A percentile compares a stretch with the other conserved stretches of the same genome.
Conservation (phyloP, 2,888 invertebrate genomes). For the Orthosia incerta region DNA sequence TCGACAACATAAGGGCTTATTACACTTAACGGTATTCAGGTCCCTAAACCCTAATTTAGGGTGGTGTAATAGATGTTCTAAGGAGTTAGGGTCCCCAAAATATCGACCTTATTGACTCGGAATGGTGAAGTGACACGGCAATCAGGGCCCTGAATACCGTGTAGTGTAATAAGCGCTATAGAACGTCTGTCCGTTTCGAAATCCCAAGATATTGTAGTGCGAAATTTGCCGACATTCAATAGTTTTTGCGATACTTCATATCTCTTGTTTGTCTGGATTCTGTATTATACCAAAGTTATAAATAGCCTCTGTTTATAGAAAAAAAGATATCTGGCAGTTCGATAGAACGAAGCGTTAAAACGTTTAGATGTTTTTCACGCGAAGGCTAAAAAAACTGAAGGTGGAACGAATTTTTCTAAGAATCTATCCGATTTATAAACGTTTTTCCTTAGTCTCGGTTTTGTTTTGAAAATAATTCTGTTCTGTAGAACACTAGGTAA, state of each 20-base stretch:
- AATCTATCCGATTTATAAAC: conserved; percentile 7
- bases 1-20: no score
- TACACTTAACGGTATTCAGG: no score
- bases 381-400: conserved; percentile 35
- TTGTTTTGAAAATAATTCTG: conserved; percentile 13
- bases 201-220: conserved; percentile 29
- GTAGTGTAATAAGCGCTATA: no score
- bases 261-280: conserved; percentile 29
- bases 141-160: no score
- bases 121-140: no score
- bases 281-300: conserved; percentile 37
- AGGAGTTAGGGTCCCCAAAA: no score
- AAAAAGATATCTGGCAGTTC: conserved; percentile 34
- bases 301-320: conserved; percentile 42
- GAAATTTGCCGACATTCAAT: conserved; percentile 3
- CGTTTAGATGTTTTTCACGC: conserved; percentile 31
- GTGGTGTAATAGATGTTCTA: no score
- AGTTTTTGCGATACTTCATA: conserved; percentile 49
- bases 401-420: conserved; percentile 22
- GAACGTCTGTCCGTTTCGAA: conserved; percentile 25
- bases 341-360: conserved; percentile 33
- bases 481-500: neutral
- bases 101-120: no score
- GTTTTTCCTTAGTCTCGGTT: conserved; percentile 14
- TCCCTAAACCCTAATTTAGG: no score